These are phyloP conservation scores for Donacobius atricapilla DNA, from an alignment of 2,113 vertebrate genomes.

Conservation along the genomic window DNA sequence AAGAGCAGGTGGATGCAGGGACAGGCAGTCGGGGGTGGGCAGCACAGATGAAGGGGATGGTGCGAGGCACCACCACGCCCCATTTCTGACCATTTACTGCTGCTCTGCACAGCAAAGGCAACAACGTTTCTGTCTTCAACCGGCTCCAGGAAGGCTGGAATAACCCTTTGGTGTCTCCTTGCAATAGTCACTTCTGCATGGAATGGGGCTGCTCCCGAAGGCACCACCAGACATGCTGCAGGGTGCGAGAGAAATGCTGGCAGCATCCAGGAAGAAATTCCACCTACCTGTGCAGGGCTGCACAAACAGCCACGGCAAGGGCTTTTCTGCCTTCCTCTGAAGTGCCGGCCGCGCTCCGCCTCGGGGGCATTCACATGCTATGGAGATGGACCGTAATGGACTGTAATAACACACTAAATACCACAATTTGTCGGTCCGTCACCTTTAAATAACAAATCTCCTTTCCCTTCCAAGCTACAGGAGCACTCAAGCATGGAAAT, in stretches of 20 bases:
- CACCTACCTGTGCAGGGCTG: neutral
- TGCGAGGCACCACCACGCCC: fast-evolving
- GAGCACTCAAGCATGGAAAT: neutral
- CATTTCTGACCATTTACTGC: neutral
- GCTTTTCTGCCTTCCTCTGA: neutral
- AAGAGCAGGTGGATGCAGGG: neutral
- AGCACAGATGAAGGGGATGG: neutral
- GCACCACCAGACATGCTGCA: neutral
- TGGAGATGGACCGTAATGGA: neutral
- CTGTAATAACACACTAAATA: neutral
- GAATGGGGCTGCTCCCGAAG: neutral
- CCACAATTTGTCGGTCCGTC: neutral
- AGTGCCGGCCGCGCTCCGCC: neutral
- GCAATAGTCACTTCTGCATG: neutral
- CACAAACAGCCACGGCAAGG: neutral
- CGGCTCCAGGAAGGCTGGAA: neutral
- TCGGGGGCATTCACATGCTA: neutral
- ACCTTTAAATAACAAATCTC: slow-evolving; percentile 7
- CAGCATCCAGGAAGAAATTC: neutral
- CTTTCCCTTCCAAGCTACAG: neutral
- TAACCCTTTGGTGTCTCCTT: neutral
- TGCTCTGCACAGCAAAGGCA: fast-evolving
- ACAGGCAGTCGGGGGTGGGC: fast-evolving
- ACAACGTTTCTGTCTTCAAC: fast-evolving
- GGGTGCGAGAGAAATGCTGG: neutral